These are phyloP conservation scores for Protosalanx chinensis DNA, from an alignment of 2,797 vertebrate genomes.

Conservation along the genomic window DNA sequence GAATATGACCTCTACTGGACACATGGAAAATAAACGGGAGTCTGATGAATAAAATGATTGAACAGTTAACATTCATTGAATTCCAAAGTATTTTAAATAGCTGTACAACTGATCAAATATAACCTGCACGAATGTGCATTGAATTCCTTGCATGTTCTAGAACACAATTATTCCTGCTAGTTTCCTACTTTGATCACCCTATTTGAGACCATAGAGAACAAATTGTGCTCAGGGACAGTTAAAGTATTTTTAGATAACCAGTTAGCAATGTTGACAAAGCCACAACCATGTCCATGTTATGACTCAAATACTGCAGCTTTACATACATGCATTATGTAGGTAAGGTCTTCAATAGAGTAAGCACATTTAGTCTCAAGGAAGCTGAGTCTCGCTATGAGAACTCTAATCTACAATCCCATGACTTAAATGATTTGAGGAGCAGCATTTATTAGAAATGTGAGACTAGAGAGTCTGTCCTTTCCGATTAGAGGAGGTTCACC, in stretches of 20 bases:
- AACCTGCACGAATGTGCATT: slow-evolving; percentile 35
- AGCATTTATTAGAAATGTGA: slow-evolving; percentile 27
- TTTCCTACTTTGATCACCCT: slow-evolving; percentile 11
- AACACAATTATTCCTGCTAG: slow-evolving; percentile 35
- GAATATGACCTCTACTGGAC: slow-evolving; percentile 34
- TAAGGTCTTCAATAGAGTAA: background rate
- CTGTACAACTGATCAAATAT: slow-evolving; percentile 30
- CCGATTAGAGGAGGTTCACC: slow-evolving; percentile 26
- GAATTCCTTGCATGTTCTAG: slow-evolving; percentile 21
- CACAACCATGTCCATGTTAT: background rate
- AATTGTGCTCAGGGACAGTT: background rate
- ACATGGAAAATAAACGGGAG: slow-evolving; percentile 27
- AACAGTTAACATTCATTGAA: slow-evolving; percentile 47
- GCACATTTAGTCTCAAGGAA: slow-evolving; percentile 11
- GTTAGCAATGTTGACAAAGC: background rate
- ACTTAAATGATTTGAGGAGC: slow-evolving; percentile 31
- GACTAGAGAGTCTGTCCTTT: slow-evolving; percentile 21
- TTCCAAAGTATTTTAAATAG: slow-evolving; percentile 24
- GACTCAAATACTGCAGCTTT: background rate
- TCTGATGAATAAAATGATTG: slow-evolving; percentile 29
- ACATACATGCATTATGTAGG: background rate
- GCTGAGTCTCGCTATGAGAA: slow-evolving; percentile 20
- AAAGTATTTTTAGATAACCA: background rate
- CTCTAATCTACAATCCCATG: slow-evolving; percentile 31
- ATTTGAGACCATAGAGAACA: background rate